phyloP scores from a whole-genome alignment of 1,140 invertebrate species.

The Semibalanus balanoides region DNA sequence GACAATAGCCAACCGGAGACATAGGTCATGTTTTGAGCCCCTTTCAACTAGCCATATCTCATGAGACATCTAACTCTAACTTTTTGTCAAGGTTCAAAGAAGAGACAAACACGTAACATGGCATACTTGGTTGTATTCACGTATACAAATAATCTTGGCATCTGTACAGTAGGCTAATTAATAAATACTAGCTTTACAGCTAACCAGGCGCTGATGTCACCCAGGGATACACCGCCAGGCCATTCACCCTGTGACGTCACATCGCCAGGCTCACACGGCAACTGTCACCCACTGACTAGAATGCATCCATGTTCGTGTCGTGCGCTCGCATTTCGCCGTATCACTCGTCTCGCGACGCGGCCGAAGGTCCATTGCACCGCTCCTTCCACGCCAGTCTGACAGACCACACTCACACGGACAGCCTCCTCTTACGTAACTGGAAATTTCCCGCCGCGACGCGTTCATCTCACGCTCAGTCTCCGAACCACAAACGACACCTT shows the following conservation, averaged over 20 bases:
- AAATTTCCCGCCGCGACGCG: not conserved
- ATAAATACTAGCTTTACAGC: constrained; percentile 2
- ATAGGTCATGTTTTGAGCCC: too few species aligned
- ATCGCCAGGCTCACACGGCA: too few species aligned
- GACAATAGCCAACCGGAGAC: too few species aligned
- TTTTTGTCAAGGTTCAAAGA: too few species aligned
- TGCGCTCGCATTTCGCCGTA: not conserved
- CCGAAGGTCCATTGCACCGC: not conserved
- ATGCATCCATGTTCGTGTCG: not conserved
- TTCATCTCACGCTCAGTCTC: too few species aligned
- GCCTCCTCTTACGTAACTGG: not conserved
- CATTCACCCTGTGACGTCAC: too few species aligned
- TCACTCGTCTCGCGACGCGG: not conserved
- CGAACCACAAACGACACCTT: too few species aligned
- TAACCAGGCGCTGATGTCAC: not conserved
- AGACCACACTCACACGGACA: too few species aligned
- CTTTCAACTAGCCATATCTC: too few species aligned
- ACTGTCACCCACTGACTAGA: not conserved
- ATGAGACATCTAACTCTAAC: too few species aligned
- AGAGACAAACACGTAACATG: not conserved
- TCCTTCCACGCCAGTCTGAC: too few species aligned
- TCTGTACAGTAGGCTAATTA: not conserved
- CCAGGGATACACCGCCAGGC: not conserved
- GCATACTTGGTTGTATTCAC: not conserved
- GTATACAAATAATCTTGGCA: not conserved